Evolutionary conservation across 1,140 invertebrate genomes (phyloP), one percentile per base, ranked within the genome.

Genomic region (Rhopalosiphum padi): DNA sequence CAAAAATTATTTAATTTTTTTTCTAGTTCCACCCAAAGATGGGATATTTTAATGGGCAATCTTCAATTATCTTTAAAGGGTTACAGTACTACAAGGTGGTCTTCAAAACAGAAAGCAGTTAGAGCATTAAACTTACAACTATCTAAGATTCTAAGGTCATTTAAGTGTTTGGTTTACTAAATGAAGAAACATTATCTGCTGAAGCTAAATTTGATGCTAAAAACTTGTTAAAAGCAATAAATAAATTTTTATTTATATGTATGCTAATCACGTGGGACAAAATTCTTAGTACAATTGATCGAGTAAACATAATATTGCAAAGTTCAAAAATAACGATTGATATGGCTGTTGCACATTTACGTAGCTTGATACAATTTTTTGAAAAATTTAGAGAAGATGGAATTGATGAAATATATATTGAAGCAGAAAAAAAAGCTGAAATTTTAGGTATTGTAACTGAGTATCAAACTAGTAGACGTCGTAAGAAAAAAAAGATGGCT

Each of bases 1-100:
- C 94, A 95, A 93, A 37, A 83, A 93, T n/a, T 94, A 35, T 95
- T 94, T 48, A 93, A 37, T 37, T 94, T 94, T 93, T 95, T 94
- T 90, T 94, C 94, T 89, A 94, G 94, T 89, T 94, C 94, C 46
- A 94, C 94, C 68, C 43, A 94, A 37, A 94, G 94, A 93, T 94
- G 94, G 90, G 55, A 77, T 41, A 93, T 94, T 85, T 68, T 94
- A n/a, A 94, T 35, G 7, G 41, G 93, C n/a, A 91, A 91, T 43
- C 35, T 91, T 37, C 25, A 68, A 4, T 77, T 91, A 68, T 77
- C 86, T 48, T 88, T 88, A 35, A 88, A 88, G n/a, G 46, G 86
- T 30, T 88, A 88, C 48, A 88, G 46, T 88, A 88, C 23, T n/a
- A 88, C 86, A 51, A 88, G 46, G 30, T 51, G 86, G 86, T 88